These are phyloP conservation scores for Dicranocentrus wangi DNA, from an alignment of 2,888 invertebrate species.

Conservation along the genomic window DNA sequence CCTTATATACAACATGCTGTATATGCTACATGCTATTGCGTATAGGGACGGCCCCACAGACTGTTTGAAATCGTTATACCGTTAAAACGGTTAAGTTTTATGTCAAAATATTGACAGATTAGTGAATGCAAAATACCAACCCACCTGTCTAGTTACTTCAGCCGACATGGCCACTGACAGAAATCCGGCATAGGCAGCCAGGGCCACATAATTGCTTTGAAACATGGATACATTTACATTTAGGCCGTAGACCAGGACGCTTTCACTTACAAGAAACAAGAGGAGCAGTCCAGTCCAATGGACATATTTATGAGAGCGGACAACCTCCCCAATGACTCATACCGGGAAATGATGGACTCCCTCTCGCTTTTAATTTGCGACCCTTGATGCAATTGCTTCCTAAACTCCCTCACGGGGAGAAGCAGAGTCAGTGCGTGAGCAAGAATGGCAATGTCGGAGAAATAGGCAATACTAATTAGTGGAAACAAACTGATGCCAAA, in stretches of 20 bases:
- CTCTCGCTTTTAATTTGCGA: too few relatives aligned
- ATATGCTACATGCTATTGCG: too few relatives aligned
- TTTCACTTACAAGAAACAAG: not conserved
- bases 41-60: too few relatives aligned
- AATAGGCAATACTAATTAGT: too few relatives aligned
- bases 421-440: not conserved
- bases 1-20: too few relatives aligned
- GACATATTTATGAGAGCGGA: not conserved
- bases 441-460: not conserved
- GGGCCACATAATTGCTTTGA: not conserved
- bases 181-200: not conserved
- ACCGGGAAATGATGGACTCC: not conserved
- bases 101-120: too few relatives aligned
- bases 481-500: not conserved
- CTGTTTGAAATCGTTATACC: too few relatives aligned
- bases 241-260: not conserved
- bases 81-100: too few relatives aligned
- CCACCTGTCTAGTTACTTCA: not conserved
- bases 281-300: not conserved
- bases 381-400: too few relatives aligned
- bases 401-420: not conserved
- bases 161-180: not conserved
- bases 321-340: not conserved
- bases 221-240: not conserved
- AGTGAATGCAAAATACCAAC: too few relatives aligned